Evolutionary conservation across 1,140 invertebrate genomes (phyloP), one percentile per base, ranked within the genome.

Genomic region (Heliconius hewitsoni): DNA sequence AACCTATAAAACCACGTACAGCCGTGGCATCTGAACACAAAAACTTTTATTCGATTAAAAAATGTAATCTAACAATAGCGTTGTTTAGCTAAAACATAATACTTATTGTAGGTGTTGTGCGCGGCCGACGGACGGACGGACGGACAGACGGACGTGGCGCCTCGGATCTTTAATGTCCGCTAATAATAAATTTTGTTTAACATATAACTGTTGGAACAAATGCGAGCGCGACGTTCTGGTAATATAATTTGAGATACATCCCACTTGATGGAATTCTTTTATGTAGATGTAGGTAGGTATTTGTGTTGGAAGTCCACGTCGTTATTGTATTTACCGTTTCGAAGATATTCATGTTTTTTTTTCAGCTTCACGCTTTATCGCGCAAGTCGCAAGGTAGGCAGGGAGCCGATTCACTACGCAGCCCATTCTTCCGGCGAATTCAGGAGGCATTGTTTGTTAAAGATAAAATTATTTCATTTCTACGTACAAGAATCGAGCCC

Each of bases 121-220:
- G 81, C 83, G 86, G 76, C 80, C 81, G 87, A 77, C 86, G 80
- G 85, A 79, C 83, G 80, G 87, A 77, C 86, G 80, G 85, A 79
- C 83, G 80, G 85, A 80, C 83, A 18, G 73, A 74, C 74, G 42
- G 74, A 75, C 74, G 77, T 85, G 87, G 87, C 87, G 87, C 85
- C 87, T 88, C 82, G 81, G 80, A 83, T 84, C 85, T 88, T 88
- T 88, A 88, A 85, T 88, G 87, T 86, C 82, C 81, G 87, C 87
- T 88, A 88, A 88, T 88, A 87, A 88, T 88, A 88, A 85, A 88
- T 87, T 88, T 88, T 88, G 87, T 88, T 88, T 88, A 88, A 87
- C 87, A 88, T 88, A 88, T 87, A 85, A 88, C 85, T 87, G 83
- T 82, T 85, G 81, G 82, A 86, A 86, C 84, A 84, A 85, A 86